Conservation (phyloP, 1,140 invertebrate species). For the Nebria ingens region DNA sequence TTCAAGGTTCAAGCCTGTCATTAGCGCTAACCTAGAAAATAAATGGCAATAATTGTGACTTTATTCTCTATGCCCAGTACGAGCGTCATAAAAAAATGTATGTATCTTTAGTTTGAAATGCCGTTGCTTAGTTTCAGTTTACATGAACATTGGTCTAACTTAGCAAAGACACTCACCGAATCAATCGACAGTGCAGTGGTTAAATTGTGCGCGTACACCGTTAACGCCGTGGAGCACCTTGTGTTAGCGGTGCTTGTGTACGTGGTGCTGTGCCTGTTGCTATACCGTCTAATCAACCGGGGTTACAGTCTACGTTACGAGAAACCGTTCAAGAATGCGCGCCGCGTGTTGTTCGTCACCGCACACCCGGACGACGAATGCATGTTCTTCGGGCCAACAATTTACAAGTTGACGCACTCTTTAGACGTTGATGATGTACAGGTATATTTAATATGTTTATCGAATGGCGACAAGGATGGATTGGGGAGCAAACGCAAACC, state of each 20-base stretch:
- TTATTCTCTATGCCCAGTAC: too few species aligned
- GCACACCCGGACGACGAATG: slow-evolving; percentile 97
- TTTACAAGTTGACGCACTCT: slow-evolving; percentile 56
- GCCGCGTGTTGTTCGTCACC: slow-evolving; percentile 66
- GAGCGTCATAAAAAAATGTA: too few species aligned
- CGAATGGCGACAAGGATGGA: slow-evolving; percentile 64
- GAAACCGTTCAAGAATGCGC: slow-evolving; percentile 33
- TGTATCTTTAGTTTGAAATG: too few species aligned
- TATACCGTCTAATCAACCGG: slow-evolving; percentile 23
- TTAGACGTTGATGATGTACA: slow-evolving; percentile 39
- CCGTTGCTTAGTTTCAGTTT: too few species aligned
- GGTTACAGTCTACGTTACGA: slow-evolving; percentile 25
- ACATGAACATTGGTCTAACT: too few species aligned
- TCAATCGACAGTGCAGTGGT: neutral
- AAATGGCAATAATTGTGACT: too few species aligned
- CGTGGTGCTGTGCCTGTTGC: slow-evolving; percentile 26
- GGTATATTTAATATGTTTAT: slow-evolving; percentile 77
- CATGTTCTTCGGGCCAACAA: slow-evolving; percentile 95
- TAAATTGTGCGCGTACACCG: slow-evolving; percentile 12
- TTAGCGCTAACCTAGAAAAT: too few species aligned
- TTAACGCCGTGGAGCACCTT: slow-evolving; percentile 33
- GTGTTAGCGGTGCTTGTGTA: slow-evolving; percentile 26
- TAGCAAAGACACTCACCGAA: too few species aligned
- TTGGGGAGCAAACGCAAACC: slow-evolving; percentile 54
- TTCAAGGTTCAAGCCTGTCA: too few species aligned